Base-by-base conservation (phyloP, 1,140 invertebrate genomes). In the Vanessa tameamea region DNA sequence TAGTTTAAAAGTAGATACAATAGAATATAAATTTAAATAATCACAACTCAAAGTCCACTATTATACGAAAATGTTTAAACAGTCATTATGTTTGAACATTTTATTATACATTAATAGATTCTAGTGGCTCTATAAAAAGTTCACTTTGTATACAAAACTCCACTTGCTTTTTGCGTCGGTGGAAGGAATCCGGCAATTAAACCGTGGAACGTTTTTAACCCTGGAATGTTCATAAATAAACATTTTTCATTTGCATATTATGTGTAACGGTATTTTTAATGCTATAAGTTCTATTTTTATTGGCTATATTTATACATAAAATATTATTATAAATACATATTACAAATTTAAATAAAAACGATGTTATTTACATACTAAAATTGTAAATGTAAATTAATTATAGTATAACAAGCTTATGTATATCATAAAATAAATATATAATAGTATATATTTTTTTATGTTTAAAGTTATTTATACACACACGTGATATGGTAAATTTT, bases 121-220 rank as follows among this genome's bases (percentile, higher is more conserved):
- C 64, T 72, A 72, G 71, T 63, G 55, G 64, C 31, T 37, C 20
- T 43, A 47, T 68, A 43, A 69, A 69, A 74, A 69, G 48, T 74
- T 74, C 65, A 74, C 59, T 69, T 55, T 51, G 65, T 74, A 69
- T 20, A 74, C 59, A 69, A 73, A 74, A 68, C 57, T n/a, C 57
- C 64, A 74, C 72, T 74, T 67, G 76, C 72, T 67, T 70, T 69
- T 77, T 70, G 68, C 69, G 55, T 57, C 64, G 13, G 50, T 57
- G 51, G 53, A 69, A 72, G 69, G 73, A 75, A 75, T 75, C 73
- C 65, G 65, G 77, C 73, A 78, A 78, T 78, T 78, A 78, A 74
- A 69, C 72, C 63, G 64, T 71, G 67, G 67, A 67, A 67, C 72
- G 68, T 66, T 74, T 71, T 77, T 71, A 48, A 66, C 72, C 37